Evolutionary conservation across 2,113 vertebrate genomes (phyloP), one percentile per base, ranked within the genome.

Genomic region (Anhinga rufa): DNA sequence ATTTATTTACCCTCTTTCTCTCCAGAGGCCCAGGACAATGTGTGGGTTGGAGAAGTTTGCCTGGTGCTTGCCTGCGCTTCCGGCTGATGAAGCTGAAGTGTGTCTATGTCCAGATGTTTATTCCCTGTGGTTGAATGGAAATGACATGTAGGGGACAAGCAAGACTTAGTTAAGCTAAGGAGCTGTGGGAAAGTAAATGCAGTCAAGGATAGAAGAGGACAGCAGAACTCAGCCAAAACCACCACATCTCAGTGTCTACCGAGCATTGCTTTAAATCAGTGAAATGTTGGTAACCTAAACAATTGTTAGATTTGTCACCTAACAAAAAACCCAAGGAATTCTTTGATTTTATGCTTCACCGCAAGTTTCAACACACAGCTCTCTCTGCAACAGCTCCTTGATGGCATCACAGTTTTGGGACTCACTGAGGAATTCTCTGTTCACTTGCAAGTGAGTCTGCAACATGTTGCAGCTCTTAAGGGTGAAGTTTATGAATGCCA

Each of bases 1-100:
- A 97, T 97, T 96, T 97, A 92, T 97, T 97, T 90, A 44, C 36
- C 60, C 36, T 95, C 51, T 42, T 91, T 82, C 72, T 70, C 75
- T 90, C 49, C 65, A 71, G 79, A 52, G 69, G 68, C 66, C 57
- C 9, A 19, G 48, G 72, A 91, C 88, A 85, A 92, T 25, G 32
- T 0, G 2, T 36, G 72, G 61, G 85, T 90, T 96, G 82, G 66
- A 76, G 62, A 93, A 75, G 78, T 80, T 68, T 70, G 83, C 83
- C 71, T 72, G 70, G 58, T 83, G 62, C 79, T 84, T 51, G 68
- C 89, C 66, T 74, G 40, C 10, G 10, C 60, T 92, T 92, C 86
- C 88, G 44, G 44, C 62, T 95, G 97, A 87, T 70, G 72, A 95
- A 95, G 80, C 71, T n/a, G 76, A 84, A 68, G 87, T 49, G 60